Conservation (phyloP, 2,797 vertebrate genomes). For the Synanceia verrucosa region DNA sequence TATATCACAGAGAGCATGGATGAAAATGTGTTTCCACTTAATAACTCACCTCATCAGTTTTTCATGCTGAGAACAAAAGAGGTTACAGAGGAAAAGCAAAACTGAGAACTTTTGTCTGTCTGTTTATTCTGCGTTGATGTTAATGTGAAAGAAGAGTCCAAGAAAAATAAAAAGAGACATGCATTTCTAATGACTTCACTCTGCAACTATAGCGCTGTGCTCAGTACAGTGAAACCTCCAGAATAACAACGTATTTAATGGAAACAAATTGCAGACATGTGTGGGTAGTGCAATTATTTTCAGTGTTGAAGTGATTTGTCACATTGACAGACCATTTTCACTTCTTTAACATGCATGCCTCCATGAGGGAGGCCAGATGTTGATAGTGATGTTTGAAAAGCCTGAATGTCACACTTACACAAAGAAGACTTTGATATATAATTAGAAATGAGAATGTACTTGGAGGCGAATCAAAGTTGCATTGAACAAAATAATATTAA, state of each 20-base stretch:
- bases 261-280: conserved; percentile 25
- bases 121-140: conserved; percentile 48
- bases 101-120: conserved; percentile 28
- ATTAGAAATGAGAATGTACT: not conserved
- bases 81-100: conserved; percentile 51
- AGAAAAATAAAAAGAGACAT: conserved; percentile 19
- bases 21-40: conserved; percentile 81
- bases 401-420: not conserved
- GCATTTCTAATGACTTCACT: not conserved
- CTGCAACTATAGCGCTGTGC: not conserved
- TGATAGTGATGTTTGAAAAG: not conserved
- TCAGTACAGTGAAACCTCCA: not conserved
- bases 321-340: conserved; percentile 23
- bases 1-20: conserved; percentile 64
- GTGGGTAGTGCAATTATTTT: conserved; percentile 15
- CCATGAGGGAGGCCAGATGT: not conserved
- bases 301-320: conserved; percentile 28
- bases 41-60: conserved; percentile 71
- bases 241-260: conserved; percentile 3
- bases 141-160: conserved; percentile 26
- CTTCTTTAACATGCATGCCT: conserved; percentile 11
- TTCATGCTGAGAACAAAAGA: conserved; percentile 50
- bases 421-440: not conserved
- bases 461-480: not conserved
- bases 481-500: not conserved